These are phyloP conservation scores for Drosophila grimshawi DNA, from an alignment of 1,140 invertebrate genomes.

Conservation along the genomic window DNA sequence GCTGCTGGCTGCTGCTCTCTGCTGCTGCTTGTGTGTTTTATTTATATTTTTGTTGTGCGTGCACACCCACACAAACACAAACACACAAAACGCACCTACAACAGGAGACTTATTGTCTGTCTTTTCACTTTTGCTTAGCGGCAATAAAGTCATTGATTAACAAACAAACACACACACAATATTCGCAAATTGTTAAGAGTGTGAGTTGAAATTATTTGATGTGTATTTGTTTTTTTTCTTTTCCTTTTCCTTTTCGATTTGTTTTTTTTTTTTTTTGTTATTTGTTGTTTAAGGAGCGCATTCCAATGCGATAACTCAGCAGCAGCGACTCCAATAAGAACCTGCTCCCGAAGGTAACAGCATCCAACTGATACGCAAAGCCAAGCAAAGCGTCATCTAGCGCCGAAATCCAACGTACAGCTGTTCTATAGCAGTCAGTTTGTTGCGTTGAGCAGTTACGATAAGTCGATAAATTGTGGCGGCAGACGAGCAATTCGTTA, in stretches of 20 bases:
- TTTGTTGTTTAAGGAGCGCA: slow-evolving; percentile 44
- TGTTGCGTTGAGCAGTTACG: background rate
- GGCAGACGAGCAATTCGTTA: slow-evolving; percentile 11
- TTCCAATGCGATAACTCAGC: slow-evolving; percentile 53
- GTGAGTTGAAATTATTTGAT: background rate
- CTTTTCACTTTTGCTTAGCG: slow-evolving; percentile 33
- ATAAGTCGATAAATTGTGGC: slow-evolving; percentile 6
- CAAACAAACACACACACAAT: background rate
- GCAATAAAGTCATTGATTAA: slow-evolving; percentile 2
- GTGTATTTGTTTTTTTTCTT: slow-evolving; percentile 6
- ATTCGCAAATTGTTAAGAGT: slow-evolving; percentile 1
- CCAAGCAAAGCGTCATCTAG: slow-evolving; percentile 18
- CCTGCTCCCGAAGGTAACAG: slow-evolving; percentile 47
- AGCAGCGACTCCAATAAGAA: slow-evolving; percentile 38
- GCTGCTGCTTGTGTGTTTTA: slow-evolving; percentile 51
- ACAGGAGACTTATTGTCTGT: slow-evolving; percentile 48
- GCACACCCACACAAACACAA: slow-evolving; percentile 42
- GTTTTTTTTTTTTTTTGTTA: slow-evolving; percentile 6
- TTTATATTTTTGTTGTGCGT: slow-evolving; percentile 77
- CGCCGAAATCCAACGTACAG: background rate
- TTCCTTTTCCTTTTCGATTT: background rate
- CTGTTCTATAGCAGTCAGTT: slow-evolving; percentile 12
- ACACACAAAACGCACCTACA: slow-evolving; percentile 35
- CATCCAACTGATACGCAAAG: slow-evolving; percentile 39
- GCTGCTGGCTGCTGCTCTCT: slow-evolving; percentile 17